Evolutionary conservation across 1,140 invertebrate genomes (phyloP).

Genomic region (Ruditapes philippinarum): DNA sequence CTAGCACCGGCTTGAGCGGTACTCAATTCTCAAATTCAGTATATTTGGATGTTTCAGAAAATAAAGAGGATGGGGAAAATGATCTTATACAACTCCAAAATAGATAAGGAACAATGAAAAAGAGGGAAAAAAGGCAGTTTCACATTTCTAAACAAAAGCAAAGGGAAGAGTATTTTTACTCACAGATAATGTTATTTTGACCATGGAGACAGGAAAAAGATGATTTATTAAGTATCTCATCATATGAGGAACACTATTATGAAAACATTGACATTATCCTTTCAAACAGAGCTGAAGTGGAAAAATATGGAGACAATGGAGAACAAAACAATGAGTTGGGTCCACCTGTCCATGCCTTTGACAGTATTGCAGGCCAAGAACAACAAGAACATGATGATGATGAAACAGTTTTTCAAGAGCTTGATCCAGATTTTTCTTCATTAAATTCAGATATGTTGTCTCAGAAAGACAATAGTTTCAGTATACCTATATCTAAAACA

Average conservation of each 20-base stretch:
- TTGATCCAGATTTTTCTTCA: background rate
- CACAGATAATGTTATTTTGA: conserved; percentile 28
- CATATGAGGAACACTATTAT: conserved; percentile 38
- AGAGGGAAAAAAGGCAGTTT: conserved; percentile 29
- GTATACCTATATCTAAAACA: background rate
- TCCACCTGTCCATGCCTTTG: conserved; percentile 29
- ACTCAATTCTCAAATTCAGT: too few species aligned
- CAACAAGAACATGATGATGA: conserved; percentile 24
- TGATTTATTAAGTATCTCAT: background rate
- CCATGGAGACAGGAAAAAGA: conserved; percentile 46
- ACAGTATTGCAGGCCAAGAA: background rate
- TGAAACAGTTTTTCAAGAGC: background rate
- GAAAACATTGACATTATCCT: conserved; percentile 36
- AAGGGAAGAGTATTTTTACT: conserved; percentile 49
- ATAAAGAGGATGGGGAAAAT: background rate
- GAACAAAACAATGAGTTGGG: background rate
- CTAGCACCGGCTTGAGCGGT: too few species aligned
- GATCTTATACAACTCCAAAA: conserved; percentile 27
- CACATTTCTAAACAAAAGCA: conserved; percentile 36
- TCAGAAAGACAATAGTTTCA: background rate
- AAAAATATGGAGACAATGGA: background rate
- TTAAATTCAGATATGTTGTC: background rate
- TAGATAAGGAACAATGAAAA: conserved; percentile 19
- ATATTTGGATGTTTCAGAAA: background rate
- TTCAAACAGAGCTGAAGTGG: conserved; percentile 40